Evolutionary conservation across 2,888 invertebrate genomes (phyloP), one percentile per base, ranked within the genome.

Genomic region (Cephalotes varians): DNA sequence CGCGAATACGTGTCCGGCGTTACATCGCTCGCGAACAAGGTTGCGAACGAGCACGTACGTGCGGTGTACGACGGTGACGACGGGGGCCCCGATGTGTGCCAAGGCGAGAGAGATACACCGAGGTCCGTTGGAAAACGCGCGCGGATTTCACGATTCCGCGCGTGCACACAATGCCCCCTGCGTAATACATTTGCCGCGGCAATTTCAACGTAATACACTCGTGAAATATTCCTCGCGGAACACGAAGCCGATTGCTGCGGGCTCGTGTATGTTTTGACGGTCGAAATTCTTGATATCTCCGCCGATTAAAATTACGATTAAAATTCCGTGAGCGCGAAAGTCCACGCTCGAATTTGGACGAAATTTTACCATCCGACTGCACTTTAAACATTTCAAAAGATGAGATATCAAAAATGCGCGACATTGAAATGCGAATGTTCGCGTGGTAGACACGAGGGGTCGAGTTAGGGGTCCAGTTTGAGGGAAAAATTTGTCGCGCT

Each of bases 31-130:
- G 77, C 37, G 73, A 72, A 82, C 85, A 71, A 81, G 85, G 67
- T 73, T 81, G 47, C 77, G 72, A 74, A 84, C 82, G 62, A 74
- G 81, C 77, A 85, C 81, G 88, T 88, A 88, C 25, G 86, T 80
- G 21, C 86, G 86, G 21, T 81, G 84, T n/a, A n/a, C 31, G 93
- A 92, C 85, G 94, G 92, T 2, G 83, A 91, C 71, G 82, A 91
- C 71, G 84, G 76, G 90, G 51, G 81, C 34, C 37, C 84, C 82
- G 85, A 88, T 88, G 85, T 86, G 86, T 88, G 88, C 88, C 88
- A 88, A 88, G 88, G 88, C 84, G 85, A 86, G 80, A 85, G 86
- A 85, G 86, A 81, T 82, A 82, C 83, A 65, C 69, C 80, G 87
- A 85, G 87, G 83, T 62, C 79, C 85, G 71, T 84, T 82, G 86